Conservation (phyloP, 2,888 invertebrate genomes). For the Lycia hirtaria region DNA sequence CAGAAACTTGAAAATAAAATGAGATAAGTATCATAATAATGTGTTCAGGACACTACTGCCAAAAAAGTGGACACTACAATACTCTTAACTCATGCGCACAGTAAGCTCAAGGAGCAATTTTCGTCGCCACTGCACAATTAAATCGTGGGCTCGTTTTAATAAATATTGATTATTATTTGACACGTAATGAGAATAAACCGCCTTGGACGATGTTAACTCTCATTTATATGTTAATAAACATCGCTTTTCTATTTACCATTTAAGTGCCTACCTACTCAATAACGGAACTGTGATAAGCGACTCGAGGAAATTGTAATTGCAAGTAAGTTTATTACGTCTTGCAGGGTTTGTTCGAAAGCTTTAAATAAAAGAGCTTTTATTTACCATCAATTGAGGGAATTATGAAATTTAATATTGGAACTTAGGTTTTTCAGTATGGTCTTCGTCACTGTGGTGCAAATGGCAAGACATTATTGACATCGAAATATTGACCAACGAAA, state of each 20-base stretch:
- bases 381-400: neutral
- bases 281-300: constrained; percentile 49
- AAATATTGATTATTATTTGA: constrained; percentile 55
- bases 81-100: too few species aligned
- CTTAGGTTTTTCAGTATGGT: neutral
- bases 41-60: too few species aligned
- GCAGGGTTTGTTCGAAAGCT: constrained; percentile 12
- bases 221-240: constrained; percentile 50
- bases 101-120: constrained; percentile 39
- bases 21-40: too few species aligned
- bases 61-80: too few species aligned
- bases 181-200: constrained; percentile 47
- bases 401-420: neutral
- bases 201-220: constrained; percentile 46
- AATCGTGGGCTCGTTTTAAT: constrained; percentile 42
- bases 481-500: too few species aligned
- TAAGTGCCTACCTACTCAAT: constrained; percentile 44
- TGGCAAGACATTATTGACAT: too few species aligned
- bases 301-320: constrained; percentile 48
- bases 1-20: too few species aligned
- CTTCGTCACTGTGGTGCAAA: too few species aligned
- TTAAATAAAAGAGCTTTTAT: neutral
- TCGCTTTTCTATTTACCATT: constrained; percentile 47
- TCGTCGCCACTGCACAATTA: constrained; percentile 23
- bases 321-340: constrained; percentile 43